A percentile compares a stretch with the other conserved stretches of the same genome.
These are phyloP conservation scores for Drosophila buzzatii DNA, from an alignment of 2,888 invertebrate genomes.

Conservation along the genomic window DNA sequence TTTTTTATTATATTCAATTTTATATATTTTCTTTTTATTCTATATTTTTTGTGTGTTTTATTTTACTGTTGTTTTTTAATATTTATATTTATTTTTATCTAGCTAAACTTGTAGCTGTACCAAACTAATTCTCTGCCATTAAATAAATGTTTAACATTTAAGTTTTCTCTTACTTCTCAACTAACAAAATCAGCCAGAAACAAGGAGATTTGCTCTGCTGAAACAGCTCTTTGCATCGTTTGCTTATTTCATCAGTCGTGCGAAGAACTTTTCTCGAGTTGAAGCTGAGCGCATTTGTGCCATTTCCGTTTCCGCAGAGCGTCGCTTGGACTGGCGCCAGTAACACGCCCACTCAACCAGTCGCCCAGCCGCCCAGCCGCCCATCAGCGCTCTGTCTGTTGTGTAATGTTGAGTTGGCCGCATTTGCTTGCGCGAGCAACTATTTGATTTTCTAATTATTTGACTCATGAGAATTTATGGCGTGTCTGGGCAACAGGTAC, in stretches of 20 bases:
- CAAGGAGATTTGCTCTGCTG: constrained; percentile 2
- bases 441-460: constrained; percentile 81
- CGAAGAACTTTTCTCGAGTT: constrained; percentile 35
- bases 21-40: no score
- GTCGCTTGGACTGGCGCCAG: not conserved
- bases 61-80: no score
- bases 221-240: constrained; percentile 6
- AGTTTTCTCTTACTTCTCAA: not conserved
- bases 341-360: not conserved
- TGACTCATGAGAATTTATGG: constrained; percentile 76
- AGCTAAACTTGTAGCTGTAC: not conserved
- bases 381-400: not conserved
- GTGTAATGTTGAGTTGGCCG: not conserved
- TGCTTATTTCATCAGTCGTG: not conserved
- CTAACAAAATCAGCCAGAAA: not conserved
- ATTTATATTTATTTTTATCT: no score
- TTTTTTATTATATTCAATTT: no score
- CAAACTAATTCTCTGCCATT: not conserved
- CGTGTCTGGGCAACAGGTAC: constrained; percentile 70
- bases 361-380: not conserved
- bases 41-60: no score
- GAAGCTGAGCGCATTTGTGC: constrained; percentile 49
- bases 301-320: constrained; percentile 42
- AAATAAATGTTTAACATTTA: not conserved
- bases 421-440: constrained; percentile 20